Evolutionary conservation across 2,888 invertebrate genomes (phyloP).

Genomic region (Gandaritis pyraliata): DNA sequence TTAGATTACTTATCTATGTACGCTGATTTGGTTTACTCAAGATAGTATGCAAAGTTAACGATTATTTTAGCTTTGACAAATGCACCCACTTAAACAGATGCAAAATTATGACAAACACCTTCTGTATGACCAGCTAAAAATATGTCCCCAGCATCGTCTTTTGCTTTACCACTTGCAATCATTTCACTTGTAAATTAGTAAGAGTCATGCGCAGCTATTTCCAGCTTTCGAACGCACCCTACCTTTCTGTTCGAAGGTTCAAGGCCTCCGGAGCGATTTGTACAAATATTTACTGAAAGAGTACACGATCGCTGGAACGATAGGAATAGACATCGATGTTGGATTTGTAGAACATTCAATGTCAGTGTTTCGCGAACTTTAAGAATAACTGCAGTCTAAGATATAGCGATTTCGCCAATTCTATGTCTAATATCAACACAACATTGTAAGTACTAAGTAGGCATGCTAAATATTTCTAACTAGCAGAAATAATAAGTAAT

Average conservation of each 20-base stretch:
- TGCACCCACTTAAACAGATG: constrained; percentile 25
- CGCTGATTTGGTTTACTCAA: neutral
- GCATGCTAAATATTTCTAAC: too few species aligned
- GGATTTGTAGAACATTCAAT: constrained; percentile 3
- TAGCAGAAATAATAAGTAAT: too few species aligned
- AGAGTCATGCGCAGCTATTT: constrained; percentile 41
- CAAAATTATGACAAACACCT: constrained; percentile 35
- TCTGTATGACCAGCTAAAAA: constrained; percentile 30
- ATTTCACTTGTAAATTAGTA: constrained; percentile 40
- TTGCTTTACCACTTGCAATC: constrained; percentile 19
- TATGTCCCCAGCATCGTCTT: constrained; percentile 25
- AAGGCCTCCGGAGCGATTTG: constrained; percentile 44
- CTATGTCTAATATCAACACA: too few species aligned
- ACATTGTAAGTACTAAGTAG: too few species aligned
- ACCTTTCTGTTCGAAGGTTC: constrained; percentile 41
- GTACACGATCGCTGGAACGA: constrained; percentile 29
- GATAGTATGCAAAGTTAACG: constrained; percentile 18
- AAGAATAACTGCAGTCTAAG: neutral
- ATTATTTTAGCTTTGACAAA: constrained; percentile 24
- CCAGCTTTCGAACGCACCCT: constrained; percentile 32
- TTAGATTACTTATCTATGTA: neutral
- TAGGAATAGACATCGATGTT: constrained; percentile 21
- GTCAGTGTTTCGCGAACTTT: constrained; percentile 6
- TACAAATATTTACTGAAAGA: constrained; percentile 50
- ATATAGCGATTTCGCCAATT: neutral